Conservation (phyloP, 2,113 vertebrate species). For the Sclerurus mexicanus region DNA sequence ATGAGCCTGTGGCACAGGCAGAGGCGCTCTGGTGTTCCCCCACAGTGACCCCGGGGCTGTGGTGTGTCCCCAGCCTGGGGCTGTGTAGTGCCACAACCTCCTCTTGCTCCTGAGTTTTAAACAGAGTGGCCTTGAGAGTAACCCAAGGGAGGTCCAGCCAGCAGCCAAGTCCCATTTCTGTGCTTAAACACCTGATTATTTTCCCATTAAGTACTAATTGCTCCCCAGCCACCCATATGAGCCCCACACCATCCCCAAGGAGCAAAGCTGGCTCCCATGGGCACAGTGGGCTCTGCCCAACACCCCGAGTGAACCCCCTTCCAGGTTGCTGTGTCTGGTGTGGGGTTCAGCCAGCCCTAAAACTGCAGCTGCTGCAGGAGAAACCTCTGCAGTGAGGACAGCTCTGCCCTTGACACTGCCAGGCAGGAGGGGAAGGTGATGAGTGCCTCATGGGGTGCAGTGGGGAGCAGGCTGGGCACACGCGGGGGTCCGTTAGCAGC, state of each 20-base stretch:
- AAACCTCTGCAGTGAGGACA: neutral
- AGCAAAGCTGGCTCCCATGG: neutral
- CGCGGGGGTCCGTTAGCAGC: neutral
- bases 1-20: fast-evolving
- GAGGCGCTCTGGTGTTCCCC: neutral
- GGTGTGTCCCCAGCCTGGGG: neutral
- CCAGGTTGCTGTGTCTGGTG: fast-evolving
- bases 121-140: neutral
- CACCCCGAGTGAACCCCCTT: fast-evolving
- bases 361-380: neutral
- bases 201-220: neutral
- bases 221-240: fast-evolving
- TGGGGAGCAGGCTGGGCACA: neutral
- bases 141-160: neutral
- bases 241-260: fast-evolving
- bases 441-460: neutral
- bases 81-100: neutral
- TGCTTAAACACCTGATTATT: neutral
- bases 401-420: neutral
- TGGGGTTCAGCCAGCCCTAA: neutral
- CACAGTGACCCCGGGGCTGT: fast-evolving
- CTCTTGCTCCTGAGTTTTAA: neutral
- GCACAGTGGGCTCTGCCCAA: neutral
- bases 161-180: fast-evolving
- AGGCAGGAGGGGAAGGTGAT: no score